Evolutionary conservation across 1,140 invertebrate species (phyloP).

Genomic region (Camponotus vicinus): DNA sequence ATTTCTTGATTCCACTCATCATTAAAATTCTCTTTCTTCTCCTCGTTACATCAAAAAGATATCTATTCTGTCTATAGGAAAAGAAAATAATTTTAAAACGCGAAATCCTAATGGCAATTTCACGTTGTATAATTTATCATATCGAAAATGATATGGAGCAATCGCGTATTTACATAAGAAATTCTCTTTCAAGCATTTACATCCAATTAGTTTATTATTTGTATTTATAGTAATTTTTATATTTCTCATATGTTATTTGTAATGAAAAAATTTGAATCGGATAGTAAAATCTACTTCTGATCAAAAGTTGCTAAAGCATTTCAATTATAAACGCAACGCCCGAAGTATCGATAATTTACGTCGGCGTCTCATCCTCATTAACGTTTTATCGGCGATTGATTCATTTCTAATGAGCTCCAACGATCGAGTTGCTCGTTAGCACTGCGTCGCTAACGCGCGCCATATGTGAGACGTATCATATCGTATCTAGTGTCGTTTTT

Average conservation of each 20-base stretch:
- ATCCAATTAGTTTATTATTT: neutral
- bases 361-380: conserved; percentile 67
- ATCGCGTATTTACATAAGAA: neutral
- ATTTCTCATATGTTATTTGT: neutral
- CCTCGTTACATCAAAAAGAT: neutral
- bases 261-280: neutral
- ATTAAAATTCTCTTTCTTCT: conserved; percentile 22
- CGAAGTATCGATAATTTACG: conserved; percentile 50
- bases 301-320: conserved; percentile 43
- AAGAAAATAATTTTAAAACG: neutral
- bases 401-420: conserved; percentile 69
- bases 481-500: conserved; percentile 68
- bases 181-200: neutral
- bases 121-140: neutral
- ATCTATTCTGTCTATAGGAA: neutral
- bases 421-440: conserved; percentile 73
- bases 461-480: conserved; percentile 37
- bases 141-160: neutral
- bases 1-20: neutral
- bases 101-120: neutral
- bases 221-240: neutral
- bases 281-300: neutral
- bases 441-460: conserved; percentile 47
- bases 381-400: conserved; percentile 73
- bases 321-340: conserved; percentile 56